phyloP scores from a whole-genome alignment of 1,140 invertebrate genomes.

The Polyergus mexicanus region DNA sequence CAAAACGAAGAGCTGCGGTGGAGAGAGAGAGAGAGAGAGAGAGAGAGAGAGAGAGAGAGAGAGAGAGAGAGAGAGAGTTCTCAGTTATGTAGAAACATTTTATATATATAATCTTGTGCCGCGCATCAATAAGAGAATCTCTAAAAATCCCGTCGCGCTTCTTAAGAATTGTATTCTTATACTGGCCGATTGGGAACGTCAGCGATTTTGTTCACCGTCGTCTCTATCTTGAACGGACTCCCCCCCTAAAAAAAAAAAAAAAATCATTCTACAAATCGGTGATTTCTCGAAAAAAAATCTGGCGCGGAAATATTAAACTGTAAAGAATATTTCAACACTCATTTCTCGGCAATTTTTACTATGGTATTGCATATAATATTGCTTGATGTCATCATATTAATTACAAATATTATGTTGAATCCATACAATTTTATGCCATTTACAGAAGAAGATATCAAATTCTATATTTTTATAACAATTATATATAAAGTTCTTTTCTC shows the following conservation, averaged over 20 bases:
- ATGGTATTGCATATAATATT: neutral
- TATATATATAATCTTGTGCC: constrained; percentile 65
- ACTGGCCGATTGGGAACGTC: constrained; percentile 42
- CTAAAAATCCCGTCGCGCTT: constrained; percentile 60
- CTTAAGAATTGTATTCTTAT: constrained; percentile 57
- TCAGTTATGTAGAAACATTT: constrained; percentile 73
- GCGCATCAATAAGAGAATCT: constrained; percentile 62
- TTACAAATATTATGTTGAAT: neutral
- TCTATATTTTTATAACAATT: neutral
- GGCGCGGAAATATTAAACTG: neutral
- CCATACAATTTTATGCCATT: neutral
- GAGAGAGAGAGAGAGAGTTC: constrained; percentile 40
- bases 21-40: neutral
- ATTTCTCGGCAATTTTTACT: neutral
- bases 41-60: constrained; percentile 19
- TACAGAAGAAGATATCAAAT: neutral
- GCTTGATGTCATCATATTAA: neutral
- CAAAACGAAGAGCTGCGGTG: constrained; percentile 16
- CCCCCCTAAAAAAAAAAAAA: constrained; percentile 17
- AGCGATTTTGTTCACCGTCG: constrained; percentile 27
- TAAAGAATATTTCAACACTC: constrained; percentile 13
- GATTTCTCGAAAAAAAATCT: neutral
- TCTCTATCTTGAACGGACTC: constrained; percentile 13
- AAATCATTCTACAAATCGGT: neutral
- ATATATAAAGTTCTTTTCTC: neutral